phyloP scores from a whole-genome alignment of 2,888 invertebrate species.

The Lamproptera curius region DNA sequence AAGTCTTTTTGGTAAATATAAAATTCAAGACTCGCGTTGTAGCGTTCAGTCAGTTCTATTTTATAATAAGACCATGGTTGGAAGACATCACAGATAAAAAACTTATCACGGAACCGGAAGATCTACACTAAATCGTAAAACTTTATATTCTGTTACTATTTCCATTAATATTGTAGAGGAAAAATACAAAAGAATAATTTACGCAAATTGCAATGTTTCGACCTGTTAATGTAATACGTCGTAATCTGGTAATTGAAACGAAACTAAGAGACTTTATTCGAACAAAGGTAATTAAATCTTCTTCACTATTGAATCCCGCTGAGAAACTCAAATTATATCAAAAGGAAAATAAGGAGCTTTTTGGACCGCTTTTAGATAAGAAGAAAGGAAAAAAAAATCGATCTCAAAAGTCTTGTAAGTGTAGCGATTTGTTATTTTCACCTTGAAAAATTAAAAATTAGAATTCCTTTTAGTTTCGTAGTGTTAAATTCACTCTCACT shows the following conservation, averaged over 20 bases:
- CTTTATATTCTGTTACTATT: too few relatives aligned
- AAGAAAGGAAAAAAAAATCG: constrained; percentile 62
- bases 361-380: constrained; percentile 70
- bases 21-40: too few relatives aligned
- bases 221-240: constrained; percentile 50
- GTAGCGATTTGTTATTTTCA: constrained; percentile 38
- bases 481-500: constrained; percentile 1
- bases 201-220: constrained; percentile 45
- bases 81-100: too few relatives aligned
- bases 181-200: too few relatives aligned
- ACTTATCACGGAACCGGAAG: too few relatives aligned
- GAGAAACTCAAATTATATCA: constrained; percentile 66
- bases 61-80: too few relatives aligned
- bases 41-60: too few relatives aligned
- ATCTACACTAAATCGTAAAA: too few relatives aligned
- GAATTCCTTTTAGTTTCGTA: constrained; percentile 22
- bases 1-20: too few relatives aligned
- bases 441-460: constrained; percentile 38
- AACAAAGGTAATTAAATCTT: constrained; percentile 59
- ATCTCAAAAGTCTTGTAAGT: constrained; percentile 57
- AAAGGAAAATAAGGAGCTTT: constrained; percentile 70
- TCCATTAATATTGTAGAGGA: too few relatives aligned
- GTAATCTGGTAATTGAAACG: constrained; percentile 43
- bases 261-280: constrained; percentile 52
- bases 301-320: constrained; percentile 63